Evolutionary conservation across 2,888 invertebrate species (phyloP), one percentile per base, ranked within the genome.

Genomic region (Camptogramma bilineatum): DNA sequence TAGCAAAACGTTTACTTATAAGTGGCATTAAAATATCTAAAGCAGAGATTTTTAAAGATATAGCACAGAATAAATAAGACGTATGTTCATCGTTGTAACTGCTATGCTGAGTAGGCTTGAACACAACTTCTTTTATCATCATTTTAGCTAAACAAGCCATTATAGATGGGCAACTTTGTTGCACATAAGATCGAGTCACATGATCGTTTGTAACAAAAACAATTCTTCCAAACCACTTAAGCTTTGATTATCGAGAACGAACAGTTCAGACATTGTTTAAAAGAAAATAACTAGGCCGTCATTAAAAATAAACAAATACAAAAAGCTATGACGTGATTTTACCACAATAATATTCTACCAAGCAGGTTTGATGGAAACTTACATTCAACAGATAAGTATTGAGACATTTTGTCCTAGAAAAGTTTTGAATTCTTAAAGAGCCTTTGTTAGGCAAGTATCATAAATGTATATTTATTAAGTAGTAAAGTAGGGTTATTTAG

Each of bases 211-310:
- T 18, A 24, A n/a, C n/a, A n/a, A n/a, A 17, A 56, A 56, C 47
- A 48, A 56, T 50, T n/a, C 48, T 31, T 21, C 21, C n/a, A 16
- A 48, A 50, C 19, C 39, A 39, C 39, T 42, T 52, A 19, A n/a
- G 16, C 21, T 13, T 34, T 50, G 48, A 39, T 47, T 48, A 48
- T 21, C 19, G 39, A 8, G 13, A 39, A 39, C 3, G 19, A 56
- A 48, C 21, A 39, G 48, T 34, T 7, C 39, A 34, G 34, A n/a
- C 48, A 56, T 48, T 48, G 48, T 48, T 2, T 18, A 0, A 18
- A 46, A 28, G 2, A 13, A 46, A 31, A 47, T 28, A 55, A 46
- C 16, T 17, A 28, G 17, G 28, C 10, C 54, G 28, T 24, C 54
- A 52, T 17, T 13, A 2, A 39, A 13, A 39, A 39, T 39, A 39